These are phyloP conservation scores for Pygoscelis antarcticus DNA, from an alignment of 2,113 vertebrate genomes.

Conservation along the genomic window DNA sequence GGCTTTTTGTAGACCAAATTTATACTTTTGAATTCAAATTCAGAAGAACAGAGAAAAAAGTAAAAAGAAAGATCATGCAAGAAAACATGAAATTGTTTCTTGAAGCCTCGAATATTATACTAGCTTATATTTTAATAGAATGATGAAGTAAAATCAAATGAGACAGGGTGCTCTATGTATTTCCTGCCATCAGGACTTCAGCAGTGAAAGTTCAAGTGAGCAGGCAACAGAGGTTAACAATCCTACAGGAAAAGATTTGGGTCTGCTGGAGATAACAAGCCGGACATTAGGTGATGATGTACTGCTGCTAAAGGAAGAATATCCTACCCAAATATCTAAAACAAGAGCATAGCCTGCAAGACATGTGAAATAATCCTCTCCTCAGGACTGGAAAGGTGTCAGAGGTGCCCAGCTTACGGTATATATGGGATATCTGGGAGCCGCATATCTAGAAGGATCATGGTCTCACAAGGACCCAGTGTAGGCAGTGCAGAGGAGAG, in stretches of 20 bases:
- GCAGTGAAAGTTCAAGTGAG: background rate
- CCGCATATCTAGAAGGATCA: accelerated
- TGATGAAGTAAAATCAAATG: background rate
- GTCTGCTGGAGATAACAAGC: background rate
- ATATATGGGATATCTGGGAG: background rate
- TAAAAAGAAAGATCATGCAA: background rate
- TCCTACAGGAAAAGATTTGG: background rate
- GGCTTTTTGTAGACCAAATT: background rate
- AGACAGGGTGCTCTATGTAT: background rate
- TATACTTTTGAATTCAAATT: background rate
- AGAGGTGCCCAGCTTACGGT: background rate
- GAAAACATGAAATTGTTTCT: background rate
- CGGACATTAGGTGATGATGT: accelerated
- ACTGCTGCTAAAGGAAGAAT: background rate
- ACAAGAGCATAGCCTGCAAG: background rate
- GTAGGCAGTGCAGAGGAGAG: background rate
- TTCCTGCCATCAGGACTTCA: background rate
- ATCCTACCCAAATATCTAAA: background rate
- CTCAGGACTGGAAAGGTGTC: background rate
- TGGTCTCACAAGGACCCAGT: background rate
- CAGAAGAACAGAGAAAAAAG: background rate
- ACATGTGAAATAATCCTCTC: background rate
- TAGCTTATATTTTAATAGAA: background rate
- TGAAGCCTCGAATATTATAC: background rate
- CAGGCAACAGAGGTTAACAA: background rate